Evolutionary conservation across 2,888 invertebrate species (phyloP), one percentile per base, ranked within the genome.

Genomic region (Esperia sulphurella): DNA sequence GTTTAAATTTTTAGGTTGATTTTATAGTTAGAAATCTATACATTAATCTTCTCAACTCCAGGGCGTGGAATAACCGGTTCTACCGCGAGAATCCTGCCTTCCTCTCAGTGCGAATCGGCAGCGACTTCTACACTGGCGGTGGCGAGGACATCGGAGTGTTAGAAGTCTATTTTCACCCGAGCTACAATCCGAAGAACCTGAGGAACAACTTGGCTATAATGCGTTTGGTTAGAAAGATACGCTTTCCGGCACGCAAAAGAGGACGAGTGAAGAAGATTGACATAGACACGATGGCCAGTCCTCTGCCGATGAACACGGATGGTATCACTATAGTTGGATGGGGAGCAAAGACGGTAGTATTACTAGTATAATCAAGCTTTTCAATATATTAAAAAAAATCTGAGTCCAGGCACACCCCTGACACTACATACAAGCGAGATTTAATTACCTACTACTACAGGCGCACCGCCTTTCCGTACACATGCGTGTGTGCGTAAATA

Each of bases 11-110:
- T 5, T 30, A 30, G 5, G 30, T 30, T 8, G 8, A 30, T 30
- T 42, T 8, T 42, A n/a, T n/a, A n/a, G n/a, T n/a, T n/a, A n/a
- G n/a, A n/a, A n/a, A n/a, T 14, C 8, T 14, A 10, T 40, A 40
- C 8, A 21, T 41, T 30, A 7, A 5, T 8, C 21, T 21, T 21
- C n/a, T n/a, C n/a, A n/a, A 21, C 21, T 21, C 2, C 52, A 86
- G 86, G 41, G 83, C 81, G 0, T 80, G 75, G 70, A 87, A 86
- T 59, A 87, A 86, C 47, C 74, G 83, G 0, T 79, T 84, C 53
- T 85, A 72, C 53, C 75, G 84, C 0, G 85, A 86, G 51, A 86
- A 86, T 46, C 85, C 86, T 0, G 65, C 75, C 0, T 83, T 83
- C 40, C 72, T 80, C n/a, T 71, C 85, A 1, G 78, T 80, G 1